These are phyloP conservation scores for Conomelus anceps DNA, from an alignment of 2,888 invertebrate species.

Conservation along the genomic window DNA sequence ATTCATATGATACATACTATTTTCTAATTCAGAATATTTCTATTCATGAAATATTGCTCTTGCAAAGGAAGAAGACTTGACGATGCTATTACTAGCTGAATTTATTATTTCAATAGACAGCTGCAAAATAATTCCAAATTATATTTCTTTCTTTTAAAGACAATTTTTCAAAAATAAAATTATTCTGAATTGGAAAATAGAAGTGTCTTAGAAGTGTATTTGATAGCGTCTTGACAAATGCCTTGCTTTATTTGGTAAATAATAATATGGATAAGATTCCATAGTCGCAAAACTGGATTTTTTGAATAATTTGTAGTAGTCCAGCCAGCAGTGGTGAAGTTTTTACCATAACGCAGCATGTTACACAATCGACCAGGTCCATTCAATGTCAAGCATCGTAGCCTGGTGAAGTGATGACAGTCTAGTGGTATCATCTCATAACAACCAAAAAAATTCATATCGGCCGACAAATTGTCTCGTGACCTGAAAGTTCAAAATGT, in stretches of 20 bases:
- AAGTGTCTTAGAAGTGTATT: neutral
- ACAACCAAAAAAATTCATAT: neutral
- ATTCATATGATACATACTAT: too few species aligned
- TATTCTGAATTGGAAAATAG: neutral
- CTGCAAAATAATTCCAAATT: too few species aligned
- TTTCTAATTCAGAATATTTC: too few species aligned
- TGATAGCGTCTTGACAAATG: neutral
- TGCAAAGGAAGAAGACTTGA: neutral
- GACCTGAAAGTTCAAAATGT: neutral
- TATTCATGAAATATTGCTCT: too few species aligned
- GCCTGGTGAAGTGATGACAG: neutral
- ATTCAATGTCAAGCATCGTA: neutral
- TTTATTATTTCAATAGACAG: neutral
- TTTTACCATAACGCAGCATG: neutral
- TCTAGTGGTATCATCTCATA: neutral
- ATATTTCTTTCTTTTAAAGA: neutral
- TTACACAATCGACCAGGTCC: neutral
- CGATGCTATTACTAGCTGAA: neutral
- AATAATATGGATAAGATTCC: neutral
- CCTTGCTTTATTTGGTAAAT: neutral
- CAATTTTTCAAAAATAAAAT: neutral
- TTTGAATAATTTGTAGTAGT: neutral
- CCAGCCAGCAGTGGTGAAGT: neutral
- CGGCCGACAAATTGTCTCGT: neutral
- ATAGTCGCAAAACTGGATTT: neutral